Base-by-base conservation (phyloP, 2,888 invertebrate genomes). In the Brenthis hecate region DNA sequence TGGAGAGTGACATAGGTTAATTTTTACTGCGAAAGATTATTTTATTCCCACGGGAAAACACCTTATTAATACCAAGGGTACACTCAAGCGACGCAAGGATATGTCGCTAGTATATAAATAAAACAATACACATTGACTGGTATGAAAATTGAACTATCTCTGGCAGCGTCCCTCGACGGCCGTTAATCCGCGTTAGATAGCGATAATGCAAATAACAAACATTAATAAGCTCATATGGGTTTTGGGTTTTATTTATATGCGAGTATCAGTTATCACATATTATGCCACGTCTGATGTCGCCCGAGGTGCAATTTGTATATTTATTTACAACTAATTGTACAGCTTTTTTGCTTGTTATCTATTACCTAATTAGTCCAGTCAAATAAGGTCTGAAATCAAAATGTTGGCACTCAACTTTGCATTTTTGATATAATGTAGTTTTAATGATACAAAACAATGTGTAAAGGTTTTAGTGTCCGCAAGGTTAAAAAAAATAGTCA, bases 201-300 rank as follows among this genome's bases (percentile, higher is more conserved):
- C 55, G 55, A 64, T 64, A 54, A 54, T 28, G 28, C 63, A 65
- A 56, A 65, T 65, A 65, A 50, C 65, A 65, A 62, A 62, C 62
- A 43, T 62, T 53, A 62, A 62, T 62, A 62, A 62, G 53, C 62
- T 62, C 43, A 36, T 62, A 62, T 53, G 50, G 61, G 19, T 47
- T 60, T 48, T 60, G 48, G 60, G 11, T n/a, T 50, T 50, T 50
- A 60, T 28, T 23, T 60, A 50, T n/a, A n/a, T 28, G n/a, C 58
- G 19, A 13, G 43, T 3, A 23, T 48, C 14, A 48, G 28, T 11
- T 47, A 47, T n/a, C 28, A 23, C 13, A 11, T 48, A n/a, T 48
- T 48, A n/a, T 48, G 5, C 8, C 23, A 28, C 0, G 28, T 50
- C 28, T 50, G n/a, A 28, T 28, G 47, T 48, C 28, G 50, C 60